These are phyloP conservation scores for Pterophyllum scalare DNA, from an alignment of 2,113 vertebrate genomes.

Conservation along the genomic window DNA sequence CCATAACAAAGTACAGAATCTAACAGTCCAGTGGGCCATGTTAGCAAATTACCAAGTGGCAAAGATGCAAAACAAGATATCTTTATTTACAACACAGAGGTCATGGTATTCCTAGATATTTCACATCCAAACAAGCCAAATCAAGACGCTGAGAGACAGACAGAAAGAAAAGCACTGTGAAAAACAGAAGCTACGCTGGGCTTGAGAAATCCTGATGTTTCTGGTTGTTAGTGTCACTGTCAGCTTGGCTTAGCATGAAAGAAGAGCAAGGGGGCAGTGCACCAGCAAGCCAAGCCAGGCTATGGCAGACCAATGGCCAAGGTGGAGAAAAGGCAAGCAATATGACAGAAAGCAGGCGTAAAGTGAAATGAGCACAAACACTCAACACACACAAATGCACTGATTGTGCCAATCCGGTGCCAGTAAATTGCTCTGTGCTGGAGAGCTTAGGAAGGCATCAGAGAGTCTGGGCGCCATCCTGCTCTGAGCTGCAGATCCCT, in stretches of 20 bases:
- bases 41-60: conserved; percentile 48
- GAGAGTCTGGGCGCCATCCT: conserved; percentile 63
- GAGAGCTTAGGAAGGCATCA: conserved; percentile 73
- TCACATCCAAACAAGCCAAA: neutral
- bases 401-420: conserved; percentile 50
- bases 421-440: conserved; percentile 66
- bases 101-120: neutral
- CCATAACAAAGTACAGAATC: conserved; percentile 24
- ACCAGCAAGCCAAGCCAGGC: conserved; percentile 5
- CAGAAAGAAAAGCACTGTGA: neutral
- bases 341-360: conserved; percentile 30
- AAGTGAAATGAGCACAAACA: conserved; percentile 48
- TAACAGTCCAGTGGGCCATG: conserved; percentile 30
- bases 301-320: conserved; percentile 25
- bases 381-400: conserved; percentile 37
- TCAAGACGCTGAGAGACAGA: neutral
- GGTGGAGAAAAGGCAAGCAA: conserved; percentile 30
- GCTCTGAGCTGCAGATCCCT: conserved; percentile 63
- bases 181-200: neutral
- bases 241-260: conserved; percentile 57
- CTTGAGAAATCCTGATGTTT: conserved; percentile 33
- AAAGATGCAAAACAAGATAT: conserved; percentile 29
- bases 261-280: neutral
- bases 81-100: conserved; percentile 4
- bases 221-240: conserved; percentile 39